Percentiles rank a stretch among this genome's conserved stretches.
Evolutionary conservation across 2,113 vertebrate genomes (phyloP).

Genomic region (Vombatus ursinus): DNA sequence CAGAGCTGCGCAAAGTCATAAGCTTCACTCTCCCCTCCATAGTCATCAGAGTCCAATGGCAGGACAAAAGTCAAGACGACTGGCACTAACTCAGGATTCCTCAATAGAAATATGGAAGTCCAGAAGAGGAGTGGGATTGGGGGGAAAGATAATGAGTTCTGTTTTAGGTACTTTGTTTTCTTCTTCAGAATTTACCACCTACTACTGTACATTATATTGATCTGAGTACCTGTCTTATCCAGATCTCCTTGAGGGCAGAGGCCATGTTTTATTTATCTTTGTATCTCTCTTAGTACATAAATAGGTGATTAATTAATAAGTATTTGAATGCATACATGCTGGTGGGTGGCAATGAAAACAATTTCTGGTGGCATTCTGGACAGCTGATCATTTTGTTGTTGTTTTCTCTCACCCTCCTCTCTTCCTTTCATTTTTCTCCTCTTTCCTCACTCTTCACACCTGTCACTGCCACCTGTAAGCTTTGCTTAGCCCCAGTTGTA

Average conservation of each 20-base stretch:
- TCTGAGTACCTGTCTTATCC: background rate
- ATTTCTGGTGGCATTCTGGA: background rate
- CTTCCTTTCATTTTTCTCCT: background rate
- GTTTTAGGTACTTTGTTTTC: background rate
- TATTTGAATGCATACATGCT: background rate
- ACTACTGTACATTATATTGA: background rate
- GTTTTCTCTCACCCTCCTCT: background rate
- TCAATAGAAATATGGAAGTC: background rate
- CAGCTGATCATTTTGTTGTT: background rate
- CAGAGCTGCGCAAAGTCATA: background rate
- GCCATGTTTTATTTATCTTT: background rate
- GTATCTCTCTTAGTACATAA: background rate
- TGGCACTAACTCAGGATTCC: background rate
- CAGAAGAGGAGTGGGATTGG: background rate
- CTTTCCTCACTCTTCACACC: background rate
- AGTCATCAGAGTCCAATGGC: background rate
- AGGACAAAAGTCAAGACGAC: too few species aligned
- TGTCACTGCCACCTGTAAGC: background rate
- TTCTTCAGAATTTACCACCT: background rate
- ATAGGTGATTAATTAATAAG: background rate
- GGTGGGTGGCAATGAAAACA: background rate
- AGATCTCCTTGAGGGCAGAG: background rate
- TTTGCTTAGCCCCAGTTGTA: background rate
- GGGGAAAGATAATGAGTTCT: background rate
- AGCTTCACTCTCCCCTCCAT: background rate